Percentiles rank a stretch among this genome's conserved stretches.
Conservation (phyloP, 2,797 vertebrate genomes). For the Sus cebifrons region DNA sequence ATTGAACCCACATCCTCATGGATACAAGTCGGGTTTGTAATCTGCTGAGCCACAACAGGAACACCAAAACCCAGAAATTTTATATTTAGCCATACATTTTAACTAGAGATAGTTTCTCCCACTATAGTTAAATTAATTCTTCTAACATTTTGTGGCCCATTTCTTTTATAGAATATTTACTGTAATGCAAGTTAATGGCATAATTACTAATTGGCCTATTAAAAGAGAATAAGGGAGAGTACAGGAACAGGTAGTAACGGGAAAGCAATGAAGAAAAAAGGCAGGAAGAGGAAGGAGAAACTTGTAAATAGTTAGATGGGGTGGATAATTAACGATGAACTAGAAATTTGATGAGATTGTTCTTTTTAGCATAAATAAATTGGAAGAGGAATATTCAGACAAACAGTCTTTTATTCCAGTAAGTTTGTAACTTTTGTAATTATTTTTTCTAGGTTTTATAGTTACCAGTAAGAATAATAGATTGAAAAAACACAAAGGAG, state of each 20-base stretch:
- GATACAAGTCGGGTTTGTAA: no score
- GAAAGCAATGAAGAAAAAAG: not conserved
- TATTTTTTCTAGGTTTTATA: slow-evolving; percentile 67
- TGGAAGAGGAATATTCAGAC: slow-evolving; percentile 42
- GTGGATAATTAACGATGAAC: not conserved
- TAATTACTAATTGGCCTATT: slow-evolving; percentile 16
- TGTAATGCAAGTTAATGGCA: not conserved
- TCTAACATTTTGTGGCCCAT: not conserved
- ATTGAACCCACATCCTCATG: no score
- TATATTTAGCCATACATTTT: not conserved
- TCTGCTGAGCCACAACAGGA: no score
- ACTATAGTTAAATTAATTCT: not conserved
- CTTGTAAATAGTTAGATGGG: not conserved
- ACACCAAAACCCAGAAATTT: not conserved
- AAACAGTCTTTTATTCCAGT: slow-evolving; percentile 43
- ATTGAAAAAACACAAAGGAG: slow-evolving; percentile 55
- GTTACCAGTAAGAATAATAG: slow-evolving; percentile 72
- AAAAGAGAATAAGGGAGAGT: slow-evolving; percentile 1
- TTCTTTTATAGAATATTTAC: not conserved
- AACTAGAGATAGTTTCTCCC: not conserved
- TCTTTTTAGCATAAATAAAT: slow-evolving; percentile 46
- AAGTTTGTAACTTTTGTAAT: slow-evolving; percentile 72
- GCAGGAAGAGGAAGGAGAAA: not conserved
- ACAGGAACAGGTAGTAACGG: not conserved
- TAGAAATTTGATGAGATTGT: slow-evolving; percentile 30